Percentiles rank a stretch among this genome's conserved stretches.
These are phyloP conservation scores for Gibbula magus DNA, from an alignment of 2,888 invertebrate species.

Conservation along the genomic window DNA sequence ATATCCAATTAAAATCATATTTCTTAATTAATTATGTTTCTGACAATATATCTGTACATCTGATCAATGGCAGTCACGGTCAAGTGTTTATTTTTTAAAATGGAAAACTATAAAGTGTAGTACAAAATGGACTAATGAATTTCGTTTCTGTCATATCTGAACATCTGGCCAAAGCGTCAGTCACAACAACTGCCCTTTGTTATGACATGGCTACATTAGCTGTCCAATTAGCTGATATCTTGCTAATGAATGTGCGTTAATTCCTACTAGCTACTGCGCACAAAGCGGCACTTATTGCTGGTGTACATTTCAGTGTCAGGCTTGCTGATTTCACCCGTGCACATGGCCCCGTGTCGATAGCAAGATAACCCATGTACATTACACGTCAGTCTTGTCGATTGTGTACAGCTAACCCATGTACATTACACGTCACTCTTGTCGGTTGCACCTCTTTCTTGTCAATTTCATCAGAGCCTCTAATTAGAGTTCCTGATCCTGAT, in stretches of 20 bases:
- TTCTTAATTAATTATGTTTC: too few relatives aligned
- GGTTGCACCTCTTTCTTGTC: too few relatives aligned
- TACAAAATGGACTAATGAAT: too few relatives aligned
- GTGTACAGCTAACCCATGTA: neutral
- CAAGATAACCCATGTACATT: neutral
- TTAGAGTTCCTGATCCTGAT: too few relatives aligned
- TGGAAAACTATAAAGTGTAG: too few relatives aligned
- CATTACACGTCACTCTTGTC: neutral
- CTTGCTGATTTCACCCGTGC: neutral
- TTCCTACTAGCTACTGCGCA: neutral
- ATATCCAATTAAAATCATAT: too few relatives aligned
- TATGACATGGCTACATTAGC: neutral
- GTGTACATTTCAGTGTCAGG: neutral
- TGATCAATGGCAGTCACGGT: too few relatives aligned
- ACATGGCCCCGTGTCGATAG: slow-evolving; percentile 4
- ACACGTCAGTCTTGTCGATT: neutral
- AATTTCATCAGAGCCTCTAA: too few relatives aligned
- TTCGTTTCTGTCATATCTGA: neutral
- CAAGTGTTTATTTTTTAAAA: too few relatives aligned
- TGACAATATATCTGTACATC: too few relatives aligned
- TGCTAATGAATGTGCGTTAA: neutral
- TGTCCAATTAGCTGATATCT: neutral
- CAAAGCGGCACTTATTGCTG: neutral
- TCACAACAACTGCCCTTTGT: neutral
- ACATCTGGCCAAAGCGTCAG: neutral